Conservation (phyloP, 2,797 vertebrate species). For the Tapera naevia region DNA sequence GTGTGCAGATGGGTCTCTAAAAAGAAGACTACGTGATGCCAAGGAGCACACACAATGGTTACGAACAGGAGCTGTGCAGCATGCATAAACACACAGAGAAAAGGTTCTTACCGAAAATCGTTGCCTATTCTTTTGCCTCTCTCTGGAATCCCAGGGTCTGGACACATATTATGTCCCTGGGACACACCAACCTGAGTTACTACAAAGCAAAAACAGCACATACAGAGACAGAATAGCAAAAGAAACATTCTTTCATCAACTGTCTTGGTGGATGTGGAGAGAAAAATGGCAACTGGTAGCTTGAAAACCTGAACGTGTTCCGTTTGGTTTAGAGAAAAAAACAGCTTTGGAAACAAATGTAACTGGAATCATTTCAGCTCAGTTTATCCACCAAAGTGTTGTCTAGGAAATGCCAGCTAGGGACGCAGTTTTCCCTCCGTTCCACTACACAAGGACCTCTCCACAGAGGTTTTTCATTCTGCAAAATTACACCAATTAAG, state of each 20-base stretch:
- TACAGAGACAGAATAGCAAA: slow-evolving; percentile 75
- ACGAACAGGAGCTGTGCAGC: not conserved
- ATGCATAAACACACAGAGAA: not conserved
- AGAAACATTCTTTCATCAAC: slow-evolving; percentile 33
- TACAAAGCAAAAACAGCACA: slow-evolving; percentile 82
- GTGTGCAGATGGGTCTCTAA: not conserved
- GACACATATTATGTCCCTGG: slow-evolving; percentile 99
- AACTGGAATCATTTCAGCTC: slow-evolving; percentile 42
- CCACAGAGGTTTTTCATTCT: not conserved
- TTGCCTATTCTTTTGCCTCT: slow-evolving; percentile 97
- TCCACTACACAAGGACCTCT: not conserved
- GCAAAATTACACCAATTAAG: not conserved
- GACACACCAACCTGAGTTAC: slow-evolving; percentile 99
- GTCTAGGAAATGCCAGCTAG: not conserved
- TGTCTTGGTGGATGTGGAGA: slow-evolving; percentile 64
- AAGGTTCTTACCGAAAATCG: slow-evolving; percentile 91
- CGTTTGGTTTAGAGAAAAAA: not conserved
- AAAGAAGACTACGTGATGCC: not conserved
- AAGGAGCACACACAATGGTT: not conserved
- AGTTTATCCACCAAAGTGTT: not conserved
- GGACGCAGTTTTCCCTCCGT: not conserved
- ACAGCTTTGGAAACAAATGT: slow-evolving; percentile 10
- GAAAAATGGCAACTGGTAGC: slow-evolving; percentile 49
- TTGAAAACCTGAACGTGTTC: not conserved
- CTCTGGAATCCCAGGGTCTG: slow-evolving; percentile 96